Evolutionary conservation across 2,113 vertebrate genomes (phyloP), one percentile per base, ranked within the genome.

Genomic region (Pithys albifrons): DNA sequence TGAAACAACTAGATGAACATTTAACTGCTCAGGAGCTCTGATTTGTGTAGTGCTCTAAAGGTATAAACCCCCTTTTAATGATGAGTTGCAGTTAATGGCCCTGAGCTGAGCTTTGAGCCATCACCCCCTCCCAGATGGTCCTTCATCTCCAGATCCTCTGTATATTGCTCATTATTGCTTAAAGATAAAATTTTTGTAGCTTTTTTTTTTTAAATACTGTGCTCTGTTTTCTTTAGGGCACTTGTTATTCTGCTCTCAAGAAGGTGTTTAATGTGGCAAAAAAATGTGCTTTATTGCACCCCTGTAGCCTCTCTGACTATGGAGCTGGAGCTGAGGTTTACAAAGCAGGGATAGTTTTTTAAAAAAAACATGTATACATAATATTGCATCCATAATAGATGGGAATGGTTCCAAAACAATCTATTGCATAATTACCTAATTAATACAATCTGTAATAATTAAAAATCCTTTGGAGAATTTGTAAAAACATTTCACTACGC

Each of bases 361-460:
- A 35, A 88, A 81, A 88, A 88, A 76, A 48, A 6, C 10, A 43
- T 16, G 24, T 93, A 70, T 91, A 86, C n/a, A 19, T 92, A 95
- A 62, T 74, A 74, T 90, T 85, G 85, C 87, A 86, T 89, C 61
- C 84, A 86, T 95, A 96, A 96, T 95, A 93, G 90, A 96, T 94
- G 76, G 95, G 92, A 95, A 96, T 16, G 70, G 79, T 73, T 96
- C 95, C 96, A 95, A 92, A 96, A 87, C 89, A 91, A 96, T 96
- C 88, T 95, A 96, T 97, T 96, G 94, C 93, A 85, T 97, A 97
- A 97, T 96, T 95, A 79, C 76, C 93, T 96, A 97, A 96, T 97
- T 97, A 97, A 97, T 97, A 97, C 91, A 94, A 96, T 96, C 95
- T 94, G 95, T 96, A 97, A 97, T 97, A 97, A 97, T 97, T 97